phyloP scores from a whole-genome alignment of 2,888 invertebrate genomes.

The Brassicogethes aeneus region DNA sequence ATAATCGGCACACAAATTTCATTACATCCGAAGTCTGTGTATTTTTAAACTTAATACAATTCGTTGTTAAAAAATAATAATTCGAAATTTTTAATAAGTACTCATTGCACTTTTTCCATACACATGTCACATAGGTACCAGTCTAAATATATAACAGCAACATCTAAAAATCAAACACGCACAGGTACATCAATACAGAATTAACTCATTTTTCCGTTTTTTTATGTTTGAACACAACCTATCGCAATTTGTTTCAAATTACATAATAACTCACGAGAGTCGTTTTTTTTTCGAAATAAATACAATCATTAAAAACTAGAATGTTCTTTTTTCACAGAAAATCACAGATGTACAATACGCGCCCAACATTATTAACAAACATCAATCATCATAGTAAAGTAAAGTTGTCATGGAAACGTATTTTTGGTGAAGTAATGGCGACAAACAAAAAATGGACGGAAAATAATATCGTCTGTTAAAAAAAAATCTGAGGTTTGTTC shows the following conservation, averaged over 20 bases:
- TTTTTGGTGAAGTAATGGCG: too few species aligned
- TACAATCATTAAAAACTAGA: constrained; percentile 24
- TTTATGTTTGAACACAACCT: not conserved
- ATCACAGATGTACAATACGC: constrained; percentile 28
- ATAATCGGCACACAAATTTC: too few species aligned
- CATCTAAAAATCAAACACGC: constrained; percentile 32
- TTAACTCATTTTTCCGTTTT: constrained; percentile 11
- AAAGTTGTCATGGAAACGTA: too few species aligned
- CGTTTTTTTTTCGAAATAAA: constrained; percentile 10
- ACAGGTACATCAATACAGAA: constrained; percentile 34
- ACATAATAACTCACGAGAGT: constrained; percentile 8
- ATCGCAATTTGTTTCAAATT: not conserved
- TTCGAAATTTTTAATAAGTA: constrained; percentile 19
- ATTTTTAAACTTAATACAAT: too few species aligned
- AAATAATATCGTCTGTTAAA: too few species aligned
- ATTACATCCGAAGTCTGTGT: too few species aligned
- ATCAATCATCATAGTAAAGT: too few species aligned
- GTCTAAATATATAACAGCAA: constrained; percentile 30
- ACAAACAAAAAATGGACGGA: too few species aligned
- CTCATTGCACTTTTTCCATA: constrained; percentile 18
- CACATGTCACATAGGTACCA: not conserved
- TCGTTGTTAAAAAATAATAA: too few species aligned
- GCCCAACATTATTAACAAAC: not conserved
- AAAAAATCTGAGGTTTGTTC: too few species aligned
- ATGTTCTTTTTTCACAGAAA: constrained; percentile 28